Conservation (phyloP, 1,140 invertebrate genomes). For the Diorhabda elongata region DNA sequence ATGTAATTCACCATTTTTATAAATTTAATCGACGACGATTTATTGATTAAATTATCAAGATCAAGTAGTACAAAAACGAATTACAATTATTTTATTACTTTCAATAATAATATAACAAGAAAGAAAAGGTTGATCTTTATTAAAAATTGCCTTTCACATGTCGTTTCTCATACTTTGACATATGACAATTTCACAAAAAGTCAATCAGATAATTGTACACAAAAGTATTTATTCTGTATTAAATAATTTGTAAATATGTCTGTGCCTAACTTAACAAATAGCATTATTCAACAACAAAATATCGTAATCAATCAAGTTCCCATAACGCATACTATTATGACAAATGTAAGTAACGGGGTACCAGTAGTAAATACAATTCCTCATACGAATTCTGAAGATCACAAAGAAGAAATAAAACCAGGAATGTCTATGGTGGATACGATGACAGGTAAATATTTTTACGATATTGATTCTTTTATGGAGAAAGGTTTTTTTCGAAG, state of each 20-base stretch:
- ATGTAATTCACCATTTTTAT: no score
- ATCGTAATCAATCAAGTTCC: conserved; percentile 45
- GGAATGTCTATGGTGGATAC: conserved; percentile 22
- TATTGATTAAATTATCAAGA: no score
- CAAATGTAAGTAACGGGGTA: conserved; percentile 42
- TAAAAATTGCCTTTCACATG: no score
- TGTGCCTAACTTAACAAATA: conserved; percentile 37
- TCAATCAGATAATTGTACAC: no score
- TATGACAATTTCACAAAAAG: no score
- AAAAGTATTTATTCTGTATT: no score
- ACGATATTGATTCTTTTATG: not conserved
- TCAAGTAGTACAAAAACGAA: no score
- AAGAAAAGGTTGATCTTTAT: no score
- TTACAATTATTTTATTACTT: no score
- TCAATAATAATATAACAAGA: no score
- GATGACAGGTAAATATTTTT: conserved; percentile 14
- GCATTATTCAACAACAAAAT: conserved; percentile 41
- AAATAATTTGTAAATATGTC: conserved; percentile 30
- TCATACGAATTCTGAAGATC: conserved; percentile 32
- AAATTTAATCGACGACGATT: no score
- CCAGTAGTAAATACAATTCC: conserved; percentile 36
- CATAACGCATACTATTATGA: conserved; percentile 39
- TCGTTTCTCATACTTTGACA: no score
- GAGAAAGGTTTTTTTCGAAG: not conserved
- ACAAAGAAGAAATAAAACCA: conserved; percentile 21